Percentiles rank a stretch among this genome's conserved stretches.
Evolutionary conservation across 2,888 invertebrate genomes (phyloP).

Genomic region (Chirona hameri): DNA sequence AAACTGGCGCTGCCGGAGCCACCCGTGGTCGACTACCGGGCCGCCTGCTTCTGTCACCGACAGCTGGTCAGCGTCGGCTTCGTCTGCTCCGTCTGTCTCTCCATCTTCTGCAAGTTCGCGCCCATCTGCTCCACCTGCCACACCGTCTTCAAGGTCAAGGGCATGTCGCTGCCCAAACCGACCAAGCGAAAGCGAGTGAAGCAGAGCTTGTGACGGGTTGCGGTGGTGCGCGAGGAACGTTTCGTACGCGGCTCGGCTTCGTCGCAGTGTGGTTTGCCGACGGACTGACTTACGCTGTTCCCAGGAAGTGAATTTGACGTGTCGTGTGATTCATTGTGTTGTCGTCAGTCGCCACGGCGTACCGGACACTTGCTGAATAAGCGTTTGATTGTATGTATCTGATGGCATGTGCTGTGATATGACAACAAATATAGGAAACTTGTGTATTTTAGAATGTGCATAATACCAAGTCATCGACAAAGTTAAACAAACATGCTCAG

Average conservation of each 20-base stretch:
- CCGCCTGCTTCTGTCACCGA: constrained; percentile 96
- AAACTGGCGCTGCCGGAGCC: constrained; percentile 84
- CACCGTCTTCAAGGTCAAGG: constrained; percentile 43
- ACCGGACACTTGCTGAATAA: no score
- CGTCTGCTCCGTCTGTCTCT: constrained; percentile 95
- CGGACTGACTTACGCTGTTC: no score
- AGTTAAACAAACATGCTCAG: no score
- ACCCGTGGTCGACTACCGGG: constrained; percentile 89
- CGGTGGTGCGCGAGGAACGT: no score
- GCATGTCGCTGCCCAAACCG: neutral
- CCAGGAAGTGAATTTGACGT: neutral
- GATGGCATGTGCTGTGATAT: no score
- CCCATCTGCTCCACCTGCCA: constrained; percentile 97
- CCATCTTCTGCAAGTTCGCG: constrained; percentile 95
- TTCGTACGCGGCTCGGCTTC: no score
- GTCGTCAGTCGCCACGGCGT: no score
- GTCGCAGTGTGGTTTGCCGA: no score
- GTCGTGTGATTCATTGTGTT: neutral
- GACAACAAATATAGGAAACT: no score
- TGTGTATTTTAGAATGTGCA: no score
- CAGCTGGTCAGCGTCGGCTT: constrained; percentile 93
- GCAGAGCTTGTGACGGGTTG: neutral
- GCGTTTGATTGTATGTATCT: no score
- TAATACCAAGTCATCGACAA: no score
- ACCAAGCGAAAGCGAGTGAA: neutral